Percentiles rank a stretch among this genome's conserved stretches.
Evolutionary conservation across 2,113 vertebrate genomes (phyloP).

Genomic region (Lagopus leucura): DNA sequence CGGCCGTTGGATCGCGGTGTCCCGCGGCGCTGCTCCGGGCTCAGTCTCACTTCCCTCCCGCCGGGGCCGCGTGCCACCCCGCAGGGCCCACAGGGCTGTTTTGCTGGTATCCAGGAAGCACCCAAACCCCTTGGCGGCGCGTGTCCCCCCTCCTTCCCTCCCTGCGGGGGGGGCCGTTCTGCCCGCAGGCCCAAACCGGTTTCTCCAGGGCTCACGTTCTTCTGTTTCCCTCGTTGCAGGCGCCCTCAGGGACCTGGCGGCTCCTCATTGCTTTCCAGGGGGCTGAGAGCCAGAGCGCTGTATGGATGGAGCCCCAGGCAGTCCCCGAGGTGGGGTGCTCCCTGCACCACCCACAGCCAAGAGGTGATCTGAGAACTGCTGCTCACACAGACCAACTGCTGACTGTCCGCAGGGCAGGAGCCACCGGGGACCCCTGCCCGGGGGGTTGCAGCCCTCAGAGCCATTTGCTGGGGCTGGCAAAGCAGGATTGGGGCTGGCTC

Average conservation of each 20-base stretch:
- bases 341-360: constrained; percentile 77
- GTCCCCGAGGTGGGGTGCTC: background rate
- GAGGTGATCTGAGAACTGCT: constrained; percentile 78
- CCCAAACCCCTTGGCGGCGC: fast-evolving
- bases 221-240: background rate
- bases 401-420: constrained; percentile 76
- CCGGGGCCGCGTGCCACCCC: background rate
- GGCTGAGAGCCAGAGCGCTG: background rate
- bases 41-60: background rate
- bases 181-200: constrained; percentile 19
- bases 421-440: background rate
- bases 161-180: background rate
- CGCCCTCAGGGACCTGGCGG: fast-evolving
- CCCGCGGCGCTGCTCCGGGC: too few relatives aligned
- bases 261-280: fast-evolving
- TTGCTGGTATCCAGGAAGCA: background rate
- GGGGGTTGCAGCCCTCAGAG: background rate
- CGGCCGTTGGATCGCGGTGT: too few relatives aligned
- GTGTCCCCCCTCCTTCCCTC: background rate
- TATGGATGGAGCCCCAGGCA: background rate
- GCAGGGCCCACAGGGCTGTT: background rate
- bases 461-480: fast-evolving
- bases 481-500: background rate
- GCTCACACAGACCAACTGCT: constrained; percentile 78
- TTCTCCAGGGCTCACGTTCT: background rate